Conservation (phyloP, 2,797 vertebrate genomes). For the Caiman crocodilus region DNA sequence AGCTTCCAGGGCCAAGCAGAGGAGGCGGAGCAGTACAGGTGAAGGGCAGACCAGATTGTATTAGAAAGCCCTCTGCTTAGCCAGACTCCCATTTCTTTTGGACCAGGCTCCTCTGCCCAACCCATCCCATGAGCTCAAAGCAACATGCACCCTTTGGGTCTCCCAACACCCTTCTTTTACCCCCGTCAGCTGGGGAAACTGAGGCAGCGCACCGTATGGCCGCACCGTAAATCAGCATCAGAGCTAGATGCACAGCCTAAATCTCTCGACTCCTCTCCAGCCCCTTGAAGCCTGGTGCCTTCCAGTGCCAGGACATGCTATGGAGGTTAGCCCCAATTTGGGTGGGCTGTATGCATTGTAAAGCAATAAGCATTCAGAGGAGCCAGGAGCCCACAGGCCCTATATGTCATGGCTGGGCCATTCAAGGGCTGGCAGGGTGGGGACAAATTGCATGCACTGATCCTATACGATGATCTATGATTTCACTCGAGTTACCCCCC, state of each 20-base stretch:
- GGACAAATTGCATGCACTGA: neutral
- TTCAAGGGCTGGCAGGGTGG: neutral
- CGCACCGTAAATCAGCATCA: neutral
- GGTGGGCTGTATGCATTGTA: too few species aligned
- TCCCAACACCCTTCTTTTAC: neutral
- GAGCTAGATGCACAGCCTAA: neutral
- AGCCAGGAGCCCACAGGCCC: rapidly evolving
- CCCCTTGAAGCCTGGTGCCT: neutral
- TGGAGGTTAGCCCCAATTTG: too few species aligned
- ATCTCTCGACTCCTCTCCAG: neutral
- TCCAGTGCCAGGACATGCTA: neutral
- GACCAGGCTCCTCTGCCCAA: neutral
- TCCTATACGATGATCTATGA: too few species aligned
- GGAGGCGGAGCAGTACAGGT: neutral
- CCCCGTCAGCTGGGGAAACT: neutral
- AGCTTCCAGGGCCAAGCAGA: neutral
- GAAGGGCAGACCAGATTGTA: neutral
- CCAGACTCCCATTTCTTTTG: neutral
- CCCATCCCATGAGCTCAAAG: neutral
- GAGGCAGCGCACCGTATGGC: neutral
- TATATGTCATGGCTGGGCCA: neutral
- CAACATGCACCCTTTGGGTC: neutral
- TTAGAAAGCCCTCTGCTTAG: neutral
- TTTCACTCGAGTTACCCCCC: neutral
- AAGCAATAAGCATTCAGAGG: neutral